These are phyloP conservation scores for Leuciscus waleckii DNA, from an alignment of 2,797 vertebrate genomes.

Conservation along the genomic window DNA sequence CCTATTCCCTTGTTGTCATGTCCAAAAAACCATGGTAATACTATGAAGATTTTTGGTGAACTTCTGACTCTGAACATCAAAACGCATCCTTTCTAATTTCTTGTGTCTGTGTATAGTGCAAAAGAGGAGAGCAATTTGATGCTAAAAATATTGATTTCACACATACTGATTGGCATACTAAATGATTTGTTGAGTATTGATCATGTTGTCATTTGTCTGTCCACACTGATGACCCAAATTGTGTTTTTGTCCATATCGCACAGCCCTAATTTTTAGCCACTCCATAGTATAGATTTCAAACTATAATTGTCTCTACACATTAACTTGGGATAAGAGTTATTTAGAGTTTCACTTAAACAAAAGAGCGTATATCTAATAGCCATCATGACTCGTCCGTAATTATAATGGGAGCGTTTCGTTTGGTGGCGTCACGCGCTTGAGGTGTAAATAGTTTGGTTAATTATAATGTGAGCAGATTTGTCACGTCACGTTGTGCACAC, in stretches of 20 bases:
- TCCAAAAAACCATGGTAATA: not conserved
- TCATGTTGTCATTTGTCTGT: not conserved
- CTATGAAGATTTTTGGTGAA: not conserved
- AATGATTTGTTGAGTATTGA: not conserved
- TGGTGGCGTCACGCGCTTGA: not conserved
- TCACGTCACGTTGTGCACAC: too few relatives aligned
- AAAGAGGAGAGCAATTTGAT: not conserved
- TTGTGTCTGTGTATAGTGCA: not conserved
- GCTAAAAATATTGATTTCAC: not conserved
- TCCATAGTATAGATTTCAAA: not conserved
- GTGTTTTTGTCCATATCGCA: too few relatives aligned
- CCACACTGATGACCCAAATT: not conserved
- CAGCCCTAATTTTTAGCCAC: too few relatives aligned
- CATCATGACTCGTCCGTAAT: too few relatives aligned
- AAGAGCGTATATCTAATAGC: too few relatives aligned
- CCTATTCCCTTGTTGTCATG: not conserved
- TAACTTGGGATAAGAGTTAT: not conserved
- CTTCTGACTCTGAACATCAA: not conserved
- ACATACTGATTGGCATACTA: not conserved
- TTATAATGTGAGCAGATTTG: not conserved
- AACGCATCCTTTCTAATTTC: not conserved
- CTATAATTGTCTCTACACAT: not conserved
- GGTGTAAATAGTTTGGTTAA: not conserved
- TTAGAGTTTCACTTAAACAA: not conserved
- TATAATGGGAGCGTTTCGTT: not conserved